Base-by-base conservation (phyloP, 2,797 vertebrate species). In the Aldrovandia affinis region DNA sequence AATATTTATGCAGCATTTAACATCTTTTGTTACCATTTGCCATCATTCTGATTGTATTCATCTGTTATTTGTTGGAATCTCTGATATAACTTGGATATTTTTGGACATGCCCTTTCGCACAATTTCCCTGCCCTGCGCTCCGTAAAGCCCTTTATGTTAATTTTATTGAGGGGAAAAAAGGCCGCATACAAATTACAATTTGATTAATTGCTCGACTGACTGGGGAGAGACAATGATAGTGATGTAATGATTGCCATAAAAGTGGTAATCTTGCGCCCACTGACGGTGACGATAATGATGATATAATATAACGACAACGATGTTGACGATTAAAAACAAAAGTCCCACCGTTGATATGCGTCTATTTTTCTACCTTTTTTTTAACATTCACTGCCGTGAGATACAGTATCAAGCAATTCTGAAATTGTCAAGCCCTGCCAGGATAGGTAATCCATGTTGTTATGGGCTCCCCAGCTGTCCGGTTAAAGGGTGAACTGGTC, bases 221-320 rank as follows among this genome's bases (percentile, higher is more conserved):
- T 33, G 9, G 39, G 68, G 3, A 73, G 36, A 73, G 68, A 42
- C 68, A 73, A 39, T 73, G 25, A 39, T 36, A 73, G 36, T 81
- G 77, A 78, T 22, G 68, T 73, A 39, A 18, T 73, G 33, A 50
- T 50, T 50, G 12, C 47, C 12, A 50, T 50, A 50, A 12, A 50
- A 50, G 3, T 68, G 10, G 3, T 68, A 14, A 15, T 36, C 8
- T 9, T 68, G 33, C n/a, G 7, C 7, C 7, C 28, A 68, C 4
- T 68, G 33, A 68, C 28, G 10, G 28, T 68, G 6, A 14, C 28
- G 10, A 55, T 80, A 52, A 80, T 50, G 18, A 80, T 80, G 30
- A 80, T 80, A 55, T n/a, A n/a, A n/a, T n/a, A 80, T 30, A 14
- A 80, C 28, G 36, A 78, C 52, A 55, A 80, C 55, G n/a, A 80